Evolutionary conservation across 53 echinoderm and acorn worm genomes (phyloP), one percentile per base, ranked within the genome.

Genomic region (Patiria pectinifera): DNA sequence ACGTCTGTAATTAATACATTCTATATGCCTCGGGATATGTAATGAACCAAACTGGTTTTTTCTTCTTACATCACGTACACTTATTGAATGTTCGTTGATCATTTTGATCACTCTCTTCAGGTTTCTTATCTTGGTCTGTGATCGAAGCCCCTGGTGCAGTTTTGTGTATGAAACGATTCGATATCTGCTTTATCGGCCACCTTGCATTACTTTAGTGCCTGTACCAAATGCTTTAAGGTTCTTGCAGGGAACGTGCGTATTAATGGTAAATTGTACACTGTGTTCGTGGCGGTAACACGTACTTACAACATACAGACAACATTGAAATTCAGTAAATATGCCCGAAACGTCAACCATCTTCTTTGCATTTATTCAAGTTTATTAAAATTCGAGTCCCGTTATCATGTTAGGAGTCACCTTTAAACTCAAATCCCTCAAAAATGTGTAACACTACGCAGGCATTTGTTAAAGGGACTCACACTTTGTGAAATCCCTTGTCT

Each of bases 311-410:
- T 7, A 80, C 46, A 59, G 22, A 48, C 53, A 82, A 47, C 0
- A 80, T 48, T 53, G 53, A 81, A 81, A 46, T 49, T 46, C 6
- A 11, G 19, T 19, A 21, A 83, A 60, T 22, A 61, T 21, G 16
- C n/a, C 62, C 11, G 3, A 25, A 22, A 4, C 48, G 21, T 74
- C 25, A 14, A 45, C 48, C 11, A 46, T 72, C 48, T 11, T 43
- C 77, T 78, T 88, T 88, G 77, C 88, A 88, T 88, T 88, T 63
- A 24, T 88, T 88, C 61, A 88, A 88, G 76, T 78, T 88, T 88
- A 88, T 88, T 88, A 88, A 78, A 88, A 88, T 88, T 87, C 62
- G 60, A 88, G n/a, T 60, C 71, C 49, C 58, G 48, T 86, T 44
- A 12, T 48, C 48, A 47, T 86, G 2, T 11, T 45, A 86, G 18